Percentiles rank a stretch among this genome's conserved stretches.
phyloP scores from a whole-genome alignment of 2,113 vertebrate species.

The Coreoperca whiteheadi region DNA sequence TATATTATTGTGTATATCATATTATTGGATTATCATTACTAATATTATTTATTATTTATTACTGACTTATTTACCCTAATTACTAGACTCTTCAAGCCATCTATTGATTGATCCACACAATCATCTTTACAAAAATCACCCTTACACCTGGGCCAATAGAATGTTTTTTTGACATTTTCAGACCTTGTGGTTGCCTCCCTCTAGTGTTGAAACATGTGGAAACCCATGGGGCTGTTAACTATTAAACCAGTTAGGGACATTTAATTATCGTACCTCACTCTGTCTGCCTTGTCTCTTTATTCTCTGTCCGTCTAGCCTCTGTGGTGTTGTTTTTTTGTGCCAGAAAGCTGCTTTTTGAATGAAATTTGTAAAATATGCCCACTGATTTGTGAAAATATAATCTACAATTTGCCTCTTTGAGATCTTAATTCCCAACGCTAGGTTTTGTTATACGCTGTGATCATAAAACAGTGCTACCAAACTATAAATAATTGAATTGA shows the following conservation, averaged over 20 bases:
- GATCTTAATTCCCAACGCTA: background rate
- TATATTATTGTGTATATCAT: background rate
- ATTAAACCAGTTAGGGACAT: background rate
- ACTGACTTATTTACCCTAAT: background rate
- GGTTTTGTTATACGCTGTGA: background rate
- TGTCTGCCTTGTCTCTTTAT: background rate
- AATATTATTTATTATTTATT: too few species aligned
- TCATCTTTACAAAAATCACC: background rate
- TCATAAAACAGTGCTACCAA: background rate
- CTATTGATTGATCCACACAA: background rate
- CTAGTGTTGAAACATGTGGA: slow-evolving; percentile 24
- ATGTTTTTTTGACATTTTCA: background rate
- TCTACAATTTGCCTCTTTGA: background rate
- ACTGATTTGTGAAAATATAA: background rate
- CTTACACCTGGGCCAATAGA: too few species aligned
- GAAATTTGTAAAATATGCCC: background rate
- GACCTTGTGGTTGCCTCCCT: slow-evolving; percentile 34
- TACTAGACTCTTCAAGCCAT: too few species aligned
- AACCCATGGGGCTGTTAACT: background rate
- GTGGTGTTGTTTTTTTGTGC: background rate
- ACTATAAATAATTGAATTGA: background rate
- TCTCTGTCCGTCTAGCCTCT: background rate
- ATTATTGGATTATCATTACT: background rate
- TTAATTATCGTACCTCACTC: background rate
- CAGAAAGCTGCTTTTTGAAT: background rate